These are phyloP conservation scores for Lota lota DNA, from an alignment of 2,113 vertebrate genomes.

Conservation along the genomic window DNA sequence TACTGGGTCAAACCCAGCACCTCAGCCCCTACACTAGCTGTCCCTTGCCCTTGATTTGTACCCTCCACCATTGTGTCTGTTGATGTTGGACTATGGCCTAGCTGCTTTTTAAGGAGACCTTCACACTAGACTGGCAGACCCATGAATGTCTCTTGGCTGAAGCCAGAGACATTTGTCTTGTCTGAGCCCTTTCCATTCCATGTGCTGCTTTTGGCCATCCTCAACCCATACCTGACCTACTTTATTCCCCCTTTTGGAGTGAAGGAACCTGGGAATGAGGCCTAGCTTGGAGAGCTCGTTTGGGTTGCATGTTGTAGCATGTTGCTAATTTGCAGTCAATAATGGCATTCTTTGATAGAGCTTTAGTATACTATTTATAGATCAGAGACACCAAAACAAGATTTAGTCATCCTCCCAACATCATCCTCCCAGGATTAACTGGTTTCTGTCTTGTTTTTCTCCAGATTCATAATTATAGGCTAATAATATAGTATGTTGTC, in stretches of 20 bases:
- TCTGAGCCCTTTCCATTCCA: conserved; percentile 7
- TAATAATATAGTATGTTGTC: neutral
- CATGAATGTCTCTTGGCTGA: neutral
- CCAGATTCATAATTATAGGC: conserved; percentile 17
- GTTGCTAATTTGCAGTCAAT: conserved; percentile 43
- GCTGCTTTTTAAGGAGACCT: too few relatives aligned
- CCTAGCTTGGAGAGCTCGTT: conserved; percentile 37
- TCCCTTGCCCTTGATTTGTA: too few relatives aligned
- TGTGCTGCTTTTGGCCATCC: conserved; percentile 21
- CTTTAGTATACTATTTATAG: conserved; percentile 44
- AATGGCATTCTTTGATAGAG: conserved; percentile 35
- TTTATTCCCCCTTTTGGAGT: conserved; percentile 17
- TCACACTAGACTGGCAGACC: neutral
- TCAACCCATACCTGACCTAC: conserved; percentile 43
- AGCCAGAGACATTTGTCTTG: neutral
- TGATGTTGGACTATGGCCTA: too few relatives aligned
- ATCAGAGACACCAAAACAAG: conserved; percentile 14
- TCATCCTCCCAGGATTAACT: neutral
- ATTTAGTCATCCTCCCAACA: conserved; percentile 1
- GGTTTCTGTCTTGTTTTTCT: conserved; percentile 11
- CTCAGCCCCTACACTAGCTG: too few relatives aligned
- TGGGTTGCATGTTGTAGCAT: conserved; percentile 41
- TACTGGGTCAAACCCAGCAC: too few relatives aligned
- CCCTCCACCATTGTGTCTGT: too few relatives aligned
- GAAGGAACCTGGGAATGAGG: conserved; percentile 30